These are phyloP conservation scores for Micropoecilia bifurca DNA, from an alignment of 2,797 vertebrate genomes.

Conservation along the genomic window DNA sequence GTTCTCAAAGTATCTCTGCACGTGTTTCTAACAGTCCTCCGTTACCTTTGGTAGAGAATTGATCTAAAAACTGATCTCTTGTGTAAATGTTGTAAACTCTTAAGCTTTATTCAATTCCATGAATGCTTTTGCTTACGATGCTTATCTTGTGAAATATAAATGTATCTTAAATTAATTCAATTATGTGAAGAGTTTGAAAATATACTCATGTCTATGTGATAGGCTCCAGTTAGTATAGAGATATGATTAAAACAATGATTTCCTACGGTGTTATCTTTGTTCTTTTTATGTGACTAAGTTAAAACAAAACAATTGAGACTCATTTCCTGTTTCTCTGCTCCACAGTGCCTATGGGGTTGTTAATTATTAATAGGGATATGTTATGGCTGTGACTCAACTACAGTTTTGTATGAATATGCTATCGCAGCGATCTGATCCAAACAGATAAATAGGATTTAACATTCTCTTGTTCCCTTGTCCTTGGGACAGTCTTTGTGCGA, in stretches of 20 bases:
- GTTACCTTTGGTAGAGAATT: background rate
- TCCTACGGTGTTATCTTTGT: background rate
- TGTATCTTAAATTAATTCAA: background rate
- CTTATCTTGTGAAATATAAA: background rate
- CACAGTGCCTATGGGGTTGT: slow-evolving; percentile 1
- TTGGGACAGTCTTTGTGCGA: slow-evolving; percentile 3
- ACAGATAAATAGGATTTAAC: background rate
- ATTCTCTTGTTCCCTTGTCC: slow-evolving; percentile 7
- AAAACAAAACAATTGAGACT: background rate
- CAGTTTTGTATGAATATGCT: background rate
- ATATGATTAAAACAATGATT: background rate
- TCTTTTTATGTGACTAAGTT: background rate
- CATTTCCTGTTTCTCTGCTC: background rate
- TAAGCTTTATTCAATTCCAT: background rate
- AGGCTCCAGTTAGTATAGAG: background rate
- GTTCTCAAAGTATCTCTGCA: background rate
- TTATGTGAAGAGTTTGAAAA: background rate
- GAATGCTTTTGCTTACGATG: background rate
- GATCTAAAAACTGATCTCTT: background rate
- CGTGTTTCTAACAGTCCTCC: background rate
- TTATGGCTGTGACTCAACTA: background rate
- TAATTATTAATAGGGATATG: background rate
- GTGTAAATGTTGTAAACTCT: background rate
- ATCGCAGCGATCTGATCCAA: background rate
- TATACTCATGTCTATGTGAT: background rate